A percentile compares a stretch with the other conserved stretches of the same genome.
These are phyloP conservation scores for Germaria angustata DNA, from an alignment of 2,888 invertebrate genomes.

Conservation along the genomic window DNA sequence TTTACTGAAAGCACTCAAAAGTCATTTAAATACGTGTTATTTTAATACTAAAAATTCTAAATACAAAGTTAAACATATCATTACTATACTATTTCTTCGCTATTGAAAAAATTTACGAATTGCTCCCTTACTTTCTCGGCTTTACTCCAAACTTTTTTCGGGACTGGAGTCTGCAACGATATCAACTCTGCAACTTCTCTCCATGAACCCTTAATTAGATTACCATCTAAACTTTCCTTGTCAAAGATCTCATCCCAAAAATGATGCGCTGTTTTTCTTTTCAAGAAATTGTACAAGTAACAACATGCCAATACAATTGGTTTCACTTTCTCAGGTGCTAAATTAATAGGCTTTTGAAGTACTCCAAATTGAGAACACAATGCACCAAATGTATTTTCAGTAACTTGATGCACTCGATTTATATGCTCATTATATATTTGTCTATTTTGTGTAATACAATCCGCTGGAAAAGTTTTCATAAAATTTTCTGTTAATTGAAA, in stretches of 20 bases:
- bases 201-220: not conserved
- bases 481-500: not conserved
- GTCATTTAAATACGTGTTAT: no score
- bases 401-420: not conserved
- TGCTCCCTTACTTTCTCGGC: not conserved
- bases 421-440: slow-evolving; percentile 3
- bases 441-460: not conserved
- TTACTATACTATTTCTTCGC: not conserved
- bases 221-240: not conserved
- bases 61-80: not conserved
- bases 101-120: not conserved
- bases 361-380: slow-evolving; percentile 11
- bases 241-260: slow-evolving; percentile 19
- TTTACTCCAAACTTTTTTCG: not conserved
- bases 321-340: slow-evolving; percentile 18
- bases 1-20: no score
- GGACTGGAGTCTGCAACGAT: not conserved
- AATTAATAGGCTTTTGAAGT: slow-evolving; percentile 6
- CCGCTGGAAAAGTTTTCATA: not conserved
- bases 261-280: not conserved
- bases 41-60: no score
- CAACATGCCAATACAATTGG: slow-evolving; percentile 7
- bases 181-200: not conserved
- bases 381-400: slow-evolving; percentile 19
- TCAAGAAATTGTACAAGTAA: slow-evolving; percentile 24